Percentiles rank a stretch among this genome's conserved stretches.
phyloP scores from a whole-genome alignment of 1,140 invertebrate species.

The Pseudomyrmex pallidus region DNA sequence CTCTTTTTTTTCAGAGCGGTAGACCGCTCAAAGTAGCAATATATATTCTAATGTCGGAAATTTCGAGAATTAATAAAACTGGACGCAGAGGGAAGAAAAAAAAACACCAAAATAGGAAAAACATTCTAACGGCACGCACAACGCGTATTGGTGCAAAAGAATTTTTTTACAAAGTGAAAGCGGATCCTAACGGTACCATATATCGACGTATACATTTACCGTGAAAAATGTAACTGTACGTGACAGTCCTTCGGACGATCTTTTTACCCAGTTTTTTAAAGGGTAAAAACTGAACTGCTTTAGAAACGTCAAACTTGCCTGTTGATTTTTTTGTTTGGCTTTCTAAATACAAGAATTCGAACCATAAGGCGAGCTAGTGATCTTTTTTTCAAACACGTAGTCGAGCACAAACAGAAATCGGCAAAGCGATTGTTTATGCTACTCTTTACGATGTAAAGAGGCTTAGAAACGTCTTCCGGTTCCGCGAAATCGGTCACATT shows the following conservation, averaged over 20 bases:
- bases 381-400: too few relatives aligned
- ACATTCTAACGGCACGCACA: constrained; percentile 32
- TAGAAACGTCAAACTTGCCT: background rate
- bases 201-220: background rate
- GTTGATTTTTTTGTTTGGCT: constrained; percentile 39
- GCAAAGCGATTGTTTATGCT: too few relatives aligned
- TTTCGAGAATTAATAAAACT: too few relatives aligned
- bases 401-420: too few relatives aligned
- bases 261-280: constrained; percentile 57
- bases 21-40: constrained; percentile 43
- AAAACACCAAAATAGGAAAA: background rate
- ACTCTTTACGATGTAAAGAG: too few relatives aligned
- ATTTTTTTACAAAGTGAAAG: constrained; percentile 41
- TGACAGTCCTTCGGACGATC: constrained; percentile 57
- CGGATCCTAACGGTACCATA: background rate
- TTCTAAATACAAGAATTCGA: constrained; percentile 63
- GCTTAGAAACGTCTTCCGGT: too few relatives aligned
- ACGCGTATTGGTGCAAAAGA: constrained; percentile 12
- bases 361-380: constrained; percentile 65
- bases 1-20: constrained; percentile 59
- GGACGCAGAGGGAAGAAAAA: constrained; percentile 16
- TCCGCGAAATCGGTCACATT: too few relatives aligned
- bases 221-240: constrained; percentile 49
- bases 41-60: constrained; percentile 10
- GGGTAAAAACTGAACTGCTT: constrained; percentile 74